These are phyloP conservation scores for Porites australiensis DNA, from an alignment of 64 coral and sea anemone species.

Conservation along the genomic window DNA sequence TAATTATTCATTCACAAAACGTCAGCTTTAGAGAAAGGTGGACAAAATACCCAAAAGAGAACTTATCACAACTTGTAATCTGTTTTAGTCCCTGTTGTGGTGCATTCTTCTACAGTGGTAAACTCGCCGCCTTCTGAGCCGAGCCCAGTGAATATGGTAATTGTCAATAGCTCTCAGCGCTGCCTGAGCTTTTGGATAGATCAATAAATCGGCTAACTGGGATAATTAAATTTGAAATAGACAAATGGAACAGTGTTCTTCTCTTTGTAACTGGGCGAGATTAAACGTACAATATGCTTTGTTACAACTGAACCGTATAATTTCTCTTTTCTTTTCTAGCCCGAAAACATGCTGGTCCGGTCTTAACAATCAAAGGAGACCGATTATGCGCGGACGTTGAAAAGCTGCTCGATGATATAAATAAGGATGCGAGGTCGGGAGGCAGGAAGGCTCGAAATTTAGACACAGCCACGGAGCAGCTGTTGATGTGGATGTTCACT, in stretches of 20 bases:
- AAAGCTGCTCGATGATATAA: constrained; percentile 49
- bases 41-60: constrained; percentile 62
- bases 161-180: constrained; percentile 2
- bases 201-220: constrained; percentile 88
- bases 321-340: constrained; percentile 60
- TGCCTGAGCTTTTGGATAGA: constrained; percentile 70
- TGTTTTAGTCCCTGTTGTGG: not conserved
- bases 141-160: constrained; percentile 24
- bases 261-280: constrained; percentile 71
- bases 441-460: constrained; percentile 27
- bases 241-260: constrained; percentile 86
- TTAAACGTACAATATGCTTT: constrained; percentile 82
- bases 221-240: constrained; percentile 85
- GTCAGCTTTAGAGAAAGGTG: constrained; percentile 47
- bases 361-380: constrained; percentile 27
- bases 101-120: constrained; percentile 37
- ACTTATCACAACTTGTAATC: constrained; percentile 20
- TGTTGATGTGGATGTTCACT: constrained; percentile 44
- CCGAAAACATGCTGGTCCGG: constrained; percentile 49
- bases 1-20: constrained; percentile 82
- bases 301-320: constrained; percentile 65
- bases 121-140: not conserved
- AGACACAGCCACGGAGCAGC: constrained; percentile 17
- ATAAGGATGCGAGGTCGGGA: constrained; percentile 35
- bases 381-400: constrained; percentile 27